A percentile compares a stretch with the other conserved stretches of the same genome.
These are phyloP conservation scores for Pardalotus punctatus DNA, from an alignment of 2,113 vertebrate species.

Conservation along the genomic window DNA sequence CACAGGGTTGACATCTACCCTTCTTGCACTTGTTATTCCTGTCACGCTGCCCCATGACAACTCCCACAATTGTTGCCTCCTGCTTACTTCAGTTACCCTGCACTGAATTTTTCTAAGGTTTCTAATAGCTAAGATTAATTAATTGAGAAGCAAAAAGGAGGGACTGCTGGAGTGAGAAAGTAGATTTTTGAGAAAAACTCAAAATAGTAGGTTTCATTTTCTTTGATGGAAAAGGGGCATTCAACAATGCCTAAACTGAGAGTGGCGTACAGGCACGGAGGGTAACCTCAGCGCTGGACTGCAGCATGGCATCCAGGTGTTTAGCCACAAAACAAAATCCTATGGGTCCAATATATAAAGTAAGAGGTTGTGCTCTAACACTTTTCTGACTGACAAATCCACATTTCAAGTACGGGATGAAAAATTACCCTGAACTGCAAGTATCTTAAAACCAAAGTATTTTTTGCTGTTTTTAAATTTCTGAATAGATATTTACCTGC, in stretches of 20 bases:
- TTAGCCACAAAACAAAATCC: not conserved
- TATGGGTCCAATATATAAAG: not conserved
- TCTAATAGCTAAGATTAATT: not conserved
- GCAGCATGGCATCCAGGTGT: accelerated
- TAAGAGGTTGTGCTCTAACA: not conserved
- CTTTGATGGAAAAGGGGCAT: not conserved
- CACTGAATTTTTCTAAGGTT: not conserved
- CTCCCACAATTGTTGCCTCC: not conserved
- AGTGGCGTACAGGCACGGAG: not conserved
- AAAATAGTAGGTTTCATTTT: not conserved
- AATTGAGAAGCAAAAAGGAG: not conserved
- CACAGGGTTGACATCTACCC: not conserved
- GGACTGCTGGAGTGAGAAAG: not conserved
- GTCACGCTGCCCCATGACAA: not conserved
- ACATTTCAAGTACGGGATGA: not conserved
- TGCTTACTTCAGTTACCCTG: not conserved
- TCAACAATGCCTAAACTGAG: not conserved
- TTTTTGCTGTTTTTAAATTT: not conserved
- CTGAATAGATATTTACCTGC: not conserved
- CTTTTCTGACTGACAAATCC: not conserved
- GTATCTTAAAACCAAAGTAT: not conserved
- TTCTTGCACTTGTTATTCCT: not conserved
- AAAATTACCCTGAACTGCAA: not conserved
- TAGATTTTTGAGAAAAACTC: not conserved
- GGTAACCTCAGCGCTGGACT: not conserved